Evolutionary conservation across 1,140 invertebrate genomes (phyloP), one percentile per base, ranked within the genome.

Genomic region (Psix sp.): DNA sequence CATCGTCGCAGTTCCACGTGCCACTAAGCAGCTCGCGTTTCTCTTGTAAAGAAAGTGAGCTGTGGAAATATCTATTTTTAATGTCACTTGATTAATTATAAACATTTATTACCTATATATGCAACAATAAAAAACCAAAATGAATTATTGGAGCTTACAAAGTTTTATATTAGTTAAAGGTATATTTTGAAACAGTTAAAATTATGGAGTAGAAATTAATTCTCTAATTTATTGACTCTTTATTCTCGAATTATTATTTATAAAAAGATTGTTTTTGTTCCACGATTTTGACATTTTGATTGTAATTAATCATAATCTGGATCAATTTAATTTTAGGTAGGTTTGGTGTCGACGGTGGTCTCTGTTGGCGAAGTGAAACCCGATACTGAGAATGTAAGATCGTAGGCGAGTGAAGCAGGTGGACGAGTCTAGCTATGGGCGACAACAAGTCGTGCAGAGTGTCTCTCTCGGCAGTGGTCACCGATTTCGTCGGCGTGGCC

Each of bases 401-500:
- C 63, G 68, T 72, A 68, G 59, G 68, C 68, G 74, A 67, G 29
- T 13, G 60, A 39, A 68, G 74, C 74, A 72, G 74, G 67, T 76
- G 67, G 68, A 72, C 63, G 60, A 63, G 57, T 49, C 60, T 60
- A 57, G 71, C 52, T 40, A 59, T 33, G 51, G 49, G 35, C 52
- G 45, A 71, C 57, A 60, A 67, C 71, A 48, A 65, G 60, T 13
- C 31, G 31, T n/a, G 39, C 15, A 5, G 39, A 35, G 56, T 51
- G 21, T 54, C 36, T 54, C 36, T 45, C 38, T 40, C 21, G 36
- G 29, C 35, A 42, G 74, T 62, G 77, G 67, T 39, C 56, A 33
- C 59, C 42, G 65, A 78, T 77, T 80, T 79, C 77, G 63, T 77
- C 77, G 76, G 74, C 75, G 51, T 68, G 63, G 74, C 84, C 84